Evolutionary conservation across 2,888 invertebrate species (phyloP).

Genomic region (Keiferia lycopersicella): DNA sequence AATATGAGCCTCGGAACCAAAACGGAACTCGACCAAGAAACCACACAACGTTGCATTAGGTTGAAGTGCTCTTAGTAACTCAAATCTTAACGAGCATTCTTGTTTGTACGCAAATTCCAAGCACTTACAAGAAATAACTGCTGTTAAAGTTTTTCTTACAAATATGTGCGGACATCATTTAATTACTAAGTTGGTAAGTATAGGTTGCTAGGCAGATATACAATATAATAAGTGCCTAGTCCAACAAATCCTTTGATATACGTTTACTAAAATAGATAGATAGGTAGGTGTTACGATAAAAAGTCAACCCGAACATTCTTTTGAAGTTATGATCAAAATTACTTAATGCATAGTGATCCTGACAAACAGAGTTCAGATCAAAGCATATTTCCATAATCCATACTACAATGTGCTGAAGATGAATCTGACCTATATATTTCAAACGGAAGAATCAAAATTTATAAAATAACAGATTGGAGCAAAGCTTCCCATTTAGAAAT

Average conservation of each 20-base stretch:
- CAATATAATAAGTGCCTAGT: too few species aligned
- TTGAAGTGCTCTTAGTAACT: not conserved
- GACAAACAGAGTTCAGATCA: not conserved
- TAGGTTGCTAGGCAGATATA: too few species aligned
- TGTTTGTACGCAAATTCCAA: not conserved
- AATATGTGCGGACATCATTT: too few species aligned
- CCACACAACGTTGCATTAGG: conserved; percentile 19
- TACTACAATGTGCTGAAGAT: not conserved
- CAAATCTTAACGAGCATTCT: conserved; percentile 3
- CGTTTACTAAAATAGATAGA: too few species aligned
- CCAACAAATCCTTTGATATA: too few species aligned
- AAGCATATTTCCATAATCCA: not conserved
- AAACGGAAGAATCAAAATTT: conserved; percentile 31
- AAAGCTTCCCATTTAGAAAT: conserved; percentile 37
- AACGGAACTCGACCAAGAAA: conserved; percentile 49
- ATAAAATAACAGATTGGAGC: conserved; percentile 27
- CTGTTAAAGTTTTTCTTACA: too few species aligned
- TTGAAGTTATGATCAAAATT: not conserved
- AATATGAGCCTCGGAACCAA: conserved; percentile 61
- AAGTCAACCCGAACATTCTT: too few species aligned
- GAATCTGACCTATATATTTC: not conserved
- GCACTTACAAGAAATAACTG: too few species aligned
- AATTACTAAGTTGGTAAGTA: too few species aligned
- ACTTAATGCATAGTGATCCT: not conserved
- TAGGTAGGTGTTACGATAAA: too few species aligned